Base-by-base conservation (phyloP, 2,113 vertebrate genomes). In the Gopherus evgoodei region DNA sequence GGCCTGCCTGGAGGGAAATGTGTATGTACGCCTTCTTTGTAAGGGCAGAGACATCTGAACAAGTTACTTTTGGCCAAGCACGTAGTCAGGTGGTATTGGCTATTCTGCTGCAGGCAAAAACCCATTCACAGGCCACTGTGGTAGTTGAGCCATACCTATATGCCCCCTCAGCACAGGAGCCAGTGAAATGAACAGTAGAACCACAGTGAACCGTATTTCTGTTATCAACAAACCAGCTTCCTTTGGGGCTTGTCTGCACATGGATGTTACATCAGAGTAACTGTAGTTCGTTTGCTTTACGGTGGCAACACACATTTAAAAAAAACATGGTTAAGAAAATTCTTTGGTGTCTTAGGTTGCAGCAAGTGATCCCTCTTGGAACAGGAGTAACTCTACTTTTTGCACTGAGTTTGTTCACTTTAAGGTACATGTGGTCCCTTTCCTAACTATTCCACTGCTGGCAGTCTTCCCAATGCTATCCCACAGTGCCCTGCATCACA, bases 1-100 rank as follows among this genome's bases (percentile, higher is more conserved):
- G 97, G 86, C 92, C 92, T 83, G 57, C 44, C 47, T 0, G 0
- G 44, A 84, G 57, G n/a, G 50, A 91, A 54, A 75, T 57, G 1
- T 47, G 47, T 5, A 83, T 95, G 16, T 90, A 95, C 57, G 59
- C 93, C 93, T 79, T 93, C 62, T 75, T 88, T 0, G 1, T 89
- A 93, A 92, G 79, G 83, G 75, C 85, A 90, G 93, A 93, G 75
- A 19, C 38, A 62, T 44, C 81, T 90, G 89, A 62, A 90, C n/a
- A 72, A 72, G 19, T 72, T 21, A 13, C 24, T 78, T 7, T 27
- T 44, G 38, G 38, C 42, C 42, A 44, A 14, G 42, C 24, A 27
- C 4, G 3, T 4, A 2, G 47, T 8, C 76, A 47, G 72, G 69
- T 90, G 75, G 52, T 65, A 0, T 1, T 25, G 27, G n/a, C 81